Base-by-base conservation (phyloP, 2,797 vertebrate species). In the Iguana delicatissima region DNA sequence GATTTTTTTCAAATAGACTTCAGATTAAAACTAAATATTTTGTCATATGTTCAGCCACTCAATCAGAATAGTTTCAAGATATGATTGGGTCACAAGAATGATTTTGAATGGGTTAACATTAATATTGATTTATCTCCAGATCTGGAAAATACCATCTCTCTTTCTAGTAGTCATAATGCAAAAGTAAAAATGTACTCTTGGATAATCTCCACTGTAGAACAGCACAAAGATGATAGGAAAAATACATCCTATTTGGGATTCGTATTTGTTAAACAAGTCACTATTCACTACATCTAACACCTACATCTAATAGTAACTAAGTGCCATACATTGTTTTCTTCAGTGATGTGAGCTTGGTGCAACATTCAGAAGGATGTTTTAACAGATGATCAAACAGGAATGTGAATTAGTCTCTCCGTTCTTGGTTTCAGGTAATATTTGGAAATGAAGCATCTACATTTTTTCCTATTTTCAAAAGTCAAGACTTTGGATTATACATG, bases 151-250 rank as follows among this genome's bases (percentile, higher is more conserved):
- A 90, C 57, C n/a, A 50, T 80, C 3, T 73, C 29, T 13, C 24
- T 91, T 32, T 59, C 5, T 26, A 69, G 26, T 0, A 32, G 80
- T 6, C 74, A 85, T 22, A 13, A 32, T 55, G 89, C 74, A 85
- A 84, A 94, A 89, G 18, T 57, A 77, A 88, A 4, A 88, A 84
- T 72, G 14, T 14, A 24, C 0, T 62, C 14, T 35, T 1, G 86
- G 91, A 91, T 50, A 50, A 50, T 89, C 88, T 91, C 82, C 1
- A 12, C 84, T 55, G 46, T 69, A 14, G 32, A 92, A 92, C 7
- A 90, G 50, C 38, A 69, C 67, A 46, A 80, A 87, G 59, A 6
- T 42, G 29, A 89, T 59, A 62, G 20, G 86, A 74, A 77, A 3
- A 24, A 82, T 72, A 4, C 9, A 55, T 13, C 82, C 16, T 59